These are phyloP conservation scores for Bagarius yarrelli DNA, from an alignment of 2,113 vertebrate genomes.

Conservation along the genomic window DNA sequence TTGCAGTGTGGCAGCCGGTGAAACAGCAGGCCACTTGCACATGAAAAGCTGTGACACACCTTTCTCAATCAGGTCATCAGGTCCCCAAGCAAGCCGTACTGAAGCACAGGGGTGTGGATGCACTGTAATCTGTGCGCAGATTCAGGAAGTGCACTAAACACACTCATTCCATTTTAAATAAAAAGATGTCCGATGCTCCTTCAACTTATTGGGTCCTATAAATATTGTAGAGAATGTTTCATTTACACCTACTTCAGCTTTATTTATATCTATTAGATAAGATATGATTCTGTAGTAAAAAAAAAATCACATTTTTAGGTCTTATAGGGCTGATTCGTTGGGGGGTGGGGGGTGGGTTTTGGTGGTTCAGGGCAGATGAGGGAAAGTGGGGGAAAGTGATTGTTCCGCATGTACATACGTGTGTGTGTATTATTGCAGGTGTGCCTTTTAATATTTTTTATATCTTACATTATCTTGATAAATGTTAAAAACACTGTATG, in stretches of 20 bases:
- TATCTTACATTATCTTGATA: too few species aligned
- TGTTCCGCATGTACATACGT: too few species aligned
- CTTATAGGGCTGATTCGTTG: too few species aligned
- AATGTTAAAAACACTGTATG: too few species aligned
- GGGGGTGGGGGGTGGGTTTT: too few species aligned
- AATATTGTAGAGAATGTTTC: not conserved
- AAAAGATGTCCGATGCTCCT: not conserved
- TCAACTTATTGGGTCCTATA: not conserved
- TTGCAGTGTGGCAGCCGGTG: slow-evolving; percentile 45
- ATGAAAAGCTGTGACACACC: slow-evolving; percentile 40
- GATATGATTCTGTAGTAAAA: not conserved
- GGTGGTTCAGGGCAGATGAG: too few species aligned
- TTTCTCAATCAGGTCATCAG: slow-evolving; percentile 10
- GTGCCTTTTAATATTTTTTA: too few species aligned
- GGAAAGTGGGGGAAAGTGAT: too few species aligned
- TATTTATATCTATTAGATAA: not conserved
- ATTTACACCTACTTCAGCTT: not conserved
- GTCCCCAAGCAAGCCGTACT: not conserved
- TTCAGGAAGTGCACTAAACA: not conserved
- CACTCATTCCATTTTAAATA: not conserved
- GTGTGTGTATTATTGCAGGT: too few species aligned
- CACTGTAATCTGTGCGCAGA: not conserved
- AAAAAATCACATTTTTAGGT: too few species aligned
- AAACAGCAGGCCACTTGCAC: slow-evolving; percentile 44
- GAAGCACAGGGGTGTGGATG: not conserved